These are phyloP conservation scores for Cybosia mesomella DNA, from an alignment of 2,888 invertebrate genomes.

Conservation along the genomic window DNA sequence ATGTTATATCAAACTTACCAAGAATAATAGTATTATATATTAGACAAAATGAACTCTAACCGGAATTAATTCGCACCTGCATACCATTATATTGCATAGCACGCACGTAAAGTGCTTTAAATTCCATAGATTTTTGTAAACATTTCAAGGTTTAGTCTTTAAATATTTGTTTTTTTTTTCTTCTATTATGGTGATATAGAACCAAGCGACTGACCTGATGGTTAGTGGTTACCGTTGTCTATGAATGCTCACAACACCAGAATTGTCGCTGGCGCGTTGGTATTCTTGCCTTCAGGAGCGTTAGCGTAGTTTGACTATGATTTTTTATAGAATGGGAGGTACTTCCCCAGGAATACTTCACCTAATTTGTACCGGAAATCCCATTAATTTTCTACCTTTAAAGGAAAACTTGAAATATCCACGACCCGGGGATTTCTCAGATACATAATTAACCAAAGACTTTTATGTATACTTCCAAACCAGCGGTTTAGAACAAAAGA, in stretches of 20 bases:
- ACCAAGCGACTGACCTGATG: background rate
- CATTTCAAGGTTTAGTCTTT: slow-evolving; percentile 6
- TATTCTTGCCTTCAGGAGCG: background rate
- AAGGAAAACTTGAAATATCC: background rate
- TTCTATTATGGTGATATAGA: background rate
- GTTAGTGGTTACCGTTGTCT: background rate
- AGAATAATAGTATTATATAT: background rate
- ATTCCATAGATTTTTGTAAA: slow-evolving; percentile 6
- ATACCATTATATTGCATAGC: slow-evolving; percentile 4
- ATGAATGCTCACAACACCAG: background rate
- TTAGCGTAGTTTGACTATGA: background rate
- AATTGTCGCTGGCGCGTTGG: background rate
- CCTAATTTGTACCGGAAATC: background rate
- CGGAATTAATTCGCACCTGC: slow-evolving; percentile 3
- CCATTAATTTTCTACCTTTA: background rate
- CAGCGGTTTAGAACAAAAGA: background rate
- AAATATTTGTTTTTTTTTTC: background rate
- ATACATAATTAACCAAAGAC: background rate
- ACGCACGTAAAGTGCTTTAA: background rate
- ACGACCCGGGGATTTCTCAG: background rate
- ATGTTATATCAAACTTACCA: background rate
- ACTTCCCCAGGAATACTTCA: background rate
- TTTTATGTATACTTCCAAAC: too few relatives aligned
- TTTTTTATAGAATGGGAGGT: background rate
- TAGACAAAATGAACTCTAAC: slow-evolving; percentile 6